These are phyloP conservation scores for Spodoptera picta DNA, from an alignment of 2,888 invertebrate species.

Conservation along the genomic window DNA sequence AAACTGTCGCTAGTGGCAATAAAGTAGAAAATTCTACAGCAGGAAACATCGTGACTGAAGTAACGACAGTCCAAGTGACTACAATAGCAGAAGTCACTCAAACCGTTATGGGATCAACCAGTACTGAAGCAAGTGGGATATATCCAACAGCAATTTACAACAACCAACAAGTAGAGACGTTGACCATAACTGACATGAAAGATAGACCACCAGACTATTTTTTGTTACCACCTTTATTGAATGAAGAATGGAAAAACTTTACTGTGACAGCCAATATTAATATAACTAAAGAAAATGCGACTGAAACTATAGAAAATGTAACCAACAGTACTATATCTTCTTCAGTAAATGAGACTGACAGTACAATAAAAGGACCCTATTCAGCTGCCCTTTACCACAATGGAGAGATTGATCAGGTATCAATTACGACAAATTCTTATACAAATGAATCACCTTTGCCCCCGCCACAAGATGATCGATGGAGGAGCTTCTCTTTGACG, in stretches of 20 bases:
- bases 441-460: constrained; percentile 70
- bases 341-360: constrained; percentile 50
- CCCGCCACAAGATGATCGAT: constrained; percentile 72
- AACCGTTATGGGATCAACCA: constrained; percentile 31
- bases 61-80: not conserved
- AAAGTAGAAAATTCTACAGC: not conserved
- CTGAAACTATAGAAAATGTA: constrained; percentile 21
- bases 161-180: constrained; percentile 39
- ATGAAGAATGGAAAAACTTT: constrained; percentile 65
- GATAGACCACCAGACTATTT: constrained; percentile 29
- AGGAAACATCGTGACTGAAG: not conserved
- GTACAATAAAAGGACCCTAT: constrained; percentile 65
- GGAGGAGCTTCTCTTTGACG: constrained; percentile 69
- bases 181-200: constrained; percentile 27
- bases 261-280: constrained; percentile 51
- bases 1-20: not conserved
- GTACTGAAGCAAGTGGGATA: constrained; percentile 31
- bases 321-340: constrained; percentile 32
- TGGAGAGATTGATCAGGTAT: constrained; percentile 73
- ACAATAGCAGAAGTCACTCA: constrained; percentile 20
- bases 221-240: constrained; percentile 49
- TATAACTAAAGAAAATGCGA: constrained; percentile 32
- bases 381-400: constrained; percentile 69
- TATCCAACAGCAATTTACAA: constrained; percentile 48
- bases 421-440: constrained; percentile 76